Evolutionary conservation across 2,113 vertebrate genomes (phyloP), one percentile per base, ranked within the genome.

Genomic region (Tretioscincus oriximinensis): DNA sequence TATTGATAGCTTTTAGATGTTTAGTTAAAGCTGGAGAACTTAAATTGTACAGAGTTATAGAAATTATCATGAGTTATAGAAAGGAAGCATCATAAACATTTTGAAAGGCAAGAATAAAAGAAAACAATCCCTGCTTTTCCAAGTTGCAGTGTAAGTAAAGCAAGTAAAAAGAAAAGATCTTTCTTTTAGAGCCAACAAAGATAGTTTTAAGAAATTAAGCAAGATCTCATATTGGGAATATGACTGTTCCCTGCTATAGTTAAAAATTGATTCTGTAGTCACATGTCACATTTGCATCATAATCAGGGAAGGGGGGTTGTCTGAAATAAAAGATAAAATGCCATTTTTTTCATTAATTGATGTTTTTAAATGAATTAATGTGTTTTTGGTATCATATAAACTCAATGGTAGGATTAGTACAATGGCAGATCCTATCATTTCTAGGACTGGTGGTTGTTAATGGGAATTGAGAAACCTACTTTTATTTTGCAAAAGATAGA

Each of bases 191-290:
- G 14, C 54, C 54, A 16, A 79, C 28, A 58, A 18, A 87, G 54
- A 80, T 21, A 49, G 9, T 83, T 66, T 81, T 83, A 82, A 51
- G 60, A 85, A 85, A 73, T 11, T 80, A 80, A 78, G 80, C 47
- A 78, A 83, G 49, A 20, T 24, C 9, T 71, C 11, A 64, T 61
- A 54, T 71, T 73, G 79, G 5, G n/a, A 60, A 6, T 73, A 51
- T 0, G 77, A 67, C 24, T 82, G 71, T 20, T 51, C 49, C 35
- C 14, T 58, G 54, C 54, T 58, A 14, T 58, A 18, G 54, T 58
- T 18, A 58, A 58, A 58, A 14, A 58, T 58, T 58, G 54, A 58
- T 58, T 58, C 54, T 58, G 54, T 18, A 58, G 54, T 58, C 54
- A 58, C 4, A 14, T 58, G 12, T 4, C 54, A 58, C 54, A 58